A percentile compares a stretch with the other conserved stretches of the same genome.
phyloP scores from a whole-genome alignment of 2,113 vertebrate species.

The Cyphomyrus discorhynchus region DNA sequence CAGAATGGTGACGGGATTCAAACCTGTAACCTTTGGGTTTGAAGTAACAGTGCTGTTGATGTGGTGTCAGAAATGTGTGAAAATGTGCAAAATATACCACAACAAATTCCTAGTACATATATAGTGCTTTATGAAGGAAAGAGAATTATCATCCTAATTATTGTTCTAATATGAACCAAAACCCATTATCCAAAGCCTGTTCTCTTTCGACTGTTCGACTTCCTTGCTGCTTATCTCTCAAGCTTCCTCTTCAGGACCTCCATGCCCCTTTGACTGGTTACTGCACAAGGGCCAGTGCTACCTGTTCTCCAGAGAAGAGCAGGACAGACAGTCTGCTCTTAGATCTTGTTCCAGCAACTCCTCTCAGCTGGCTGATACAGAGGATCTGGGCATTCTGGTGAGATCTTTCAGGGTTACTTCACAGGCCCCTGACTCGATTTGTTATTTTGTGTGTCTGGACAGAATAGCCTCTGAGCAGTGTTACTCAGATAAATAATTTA shows the following conservation, averaged over 20 bases:
- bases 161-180: background rate
- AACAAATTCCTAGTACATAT: background rate
- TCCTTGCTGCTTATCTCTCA: background rate
- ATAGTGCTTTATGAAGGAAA: background rate
- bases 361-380: conserved; percentile 8
- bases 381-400: conserved; percentile 7
- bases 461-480: background rate
- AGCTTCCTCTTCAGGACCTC: background rate
- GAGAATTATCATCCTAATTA: background rate
- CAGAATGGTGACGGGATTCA: background rate
- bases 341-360: background rate
- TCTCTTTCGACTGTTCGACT: background rate
- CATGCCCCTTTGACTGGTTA: background rate
- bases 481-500: background rate
- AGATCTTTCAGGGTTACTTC: background rate
- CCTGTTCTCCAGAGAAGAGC: background rate
- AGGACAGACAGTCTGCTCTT: background rate
- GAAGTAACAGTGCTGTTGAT: background rate
- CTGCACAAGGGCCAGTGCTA: background rate
- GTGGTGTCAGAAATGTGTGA: background rate
- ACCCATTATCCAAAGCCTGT: background rate
- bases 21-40: background rate
- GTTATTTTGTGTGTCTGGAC: background rate
- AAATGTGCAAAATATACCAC: background rate
- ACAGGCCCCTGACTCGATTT: background rate